Evolutionary conservation across 2,797 vertebrate species (phyloP).

Genomic region (Choloepus didactylus): DNA sequence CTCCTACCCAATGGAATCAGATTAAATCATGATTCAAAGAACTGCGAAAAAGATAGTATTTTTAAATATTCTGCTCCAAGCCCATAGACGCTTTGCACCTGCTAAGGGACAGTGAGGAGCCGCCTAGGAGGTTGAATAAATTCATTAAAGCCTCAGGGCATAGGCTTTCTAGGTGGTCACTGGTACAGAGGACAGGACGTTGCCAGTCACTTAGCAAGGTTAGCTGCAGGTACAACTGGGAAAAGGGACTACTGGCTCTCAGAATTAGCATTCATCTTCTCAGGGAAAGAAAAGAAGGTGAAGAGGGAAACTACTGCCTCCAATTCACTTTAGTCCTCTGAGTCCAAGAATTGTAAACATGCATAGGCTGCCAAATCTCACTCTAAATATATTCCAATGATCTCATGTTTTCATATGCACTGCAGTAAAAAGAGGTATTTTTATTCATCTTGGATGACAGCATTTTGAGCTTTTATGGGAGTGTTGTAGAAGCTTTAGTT

Average conservation of each 20-base stretch:
- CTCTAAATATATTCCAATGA: slow-evolving; percentile 86
- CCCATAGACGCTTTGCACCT: accelerated
- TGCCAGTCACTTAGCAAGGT: background rate
- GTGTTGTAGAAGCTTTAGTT: background rate
- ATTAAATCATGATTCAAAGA: background rate
- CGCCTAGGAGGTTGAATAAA: accelerated
- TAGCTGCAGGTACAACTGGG: background rate
- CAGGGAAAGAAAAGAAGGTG: slow-evolving; percentile 43
- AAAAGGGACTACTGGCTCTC: background rate
- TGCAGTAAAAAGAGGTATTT: slow-evolving; percentile 77
- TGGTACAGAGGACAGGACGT: background rate
- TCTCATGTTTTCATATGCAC: slow-evolving; percentile 86
- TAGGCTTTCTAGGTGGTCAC: background rate
- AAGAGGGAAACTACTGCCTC: slow-evolving; percentile 48
- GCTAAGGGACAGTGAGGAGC: accelerated
- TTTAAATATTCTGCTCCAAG: background rate
- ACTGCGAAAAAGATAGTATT: background rate
- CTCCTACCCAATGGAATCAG: background rate
- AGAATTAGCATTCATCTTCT: slow-evolving; percentile 61
- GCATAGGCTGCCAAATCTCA: slow-evolving; percentile 85
- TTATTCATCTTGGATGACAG: slow-evolving; percentile 81
- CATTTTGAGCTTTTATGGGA: slow-evolving; percentile 54
- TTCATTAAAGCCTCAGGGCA: background rate
- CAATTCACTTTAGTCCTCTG: slow-evolving; percentile 49
- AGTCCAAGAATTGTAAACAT: slow-evolving; percentile 80